Base-by-base conservation (phyloP, 1,140 invertebrate genomes). In the Episyrphus balteatus region DNA sequence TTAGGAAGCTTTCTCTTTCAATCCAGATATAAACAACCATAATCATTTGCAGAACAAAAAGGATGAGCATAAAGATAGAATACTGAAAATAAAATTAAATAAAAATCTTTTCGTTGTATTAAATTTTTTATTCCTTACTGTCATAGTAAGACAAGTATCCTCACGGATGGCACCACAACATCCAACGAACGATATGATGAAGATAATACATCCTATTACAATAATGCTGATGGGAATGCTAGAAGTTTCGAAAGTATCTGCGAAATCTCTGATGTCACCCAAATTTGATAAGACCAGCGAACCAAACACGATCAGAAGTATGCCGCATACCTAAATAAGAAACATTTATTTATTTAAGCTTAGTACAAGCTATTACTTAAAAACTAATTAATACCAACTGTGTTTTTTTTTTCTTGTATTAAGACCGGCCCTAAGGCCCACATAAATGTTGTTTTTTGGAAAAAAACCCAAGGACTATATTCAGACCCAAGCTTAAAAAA, bases 121-220 rank as follows among this genome's bases (percentile, higher is more conserved):
- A n/a, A 18, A 26, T 13, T 30, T 18, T 32, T 2, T 2, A 2
- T 26, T 33, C 69, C 72, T 73, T 69, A 87, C 84, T 55, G 82
- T 83, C 54, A 85, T 75, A 13, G 84, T 73, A 76, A 86, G 87
- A 66, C 84, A 89, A 50, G 82, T 76, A 54, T 80, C 86, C 62
- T 89, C 85, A 47, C 82, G 77, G 47, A 88, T 81, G 3, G 87
- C 86, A 36, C 87, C 87, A 55, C 86, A 89, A 68, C 87, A 91
- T 53, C 88, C 88, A 58, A 89, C 80, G 71, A 88, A 88, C 1
- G 84, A 77, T 36, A 89, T 78, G 13, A 86, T 46, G 56, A 88
- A 87, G 48, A 88, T 80, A 30, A 86, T 62, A 11, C 75, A 73
- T 1, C 87, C 87, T 50, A 86, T 63, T 34, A 84, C 64, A 52